Evolutionary conservation across 2,113 vertebrate species (phyloP).

Genomic region (Micronycteris hirsuta): DNA sequence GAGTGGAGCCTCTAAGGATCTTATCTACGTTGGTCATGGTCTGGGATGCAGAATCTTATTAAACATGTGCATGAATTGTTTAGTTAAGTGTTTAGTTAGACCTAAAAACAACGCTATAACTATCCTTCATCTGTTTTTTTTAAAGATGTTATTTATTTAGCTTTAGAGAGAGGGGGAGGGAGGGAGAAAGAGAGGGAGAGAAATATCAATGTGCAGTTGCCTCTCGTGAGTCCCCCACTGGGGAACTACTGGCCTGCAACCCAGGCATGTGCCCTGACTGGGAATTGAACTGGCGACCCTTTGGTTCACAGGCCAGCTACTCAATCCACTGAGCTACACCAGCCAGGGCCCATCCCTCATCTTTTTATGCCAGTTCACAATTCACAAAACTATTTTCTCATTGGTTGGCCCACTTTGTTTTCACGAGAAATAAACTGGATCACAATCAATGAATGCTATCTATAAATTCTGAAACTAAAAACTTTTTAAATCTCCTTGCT

Average conservation of each 20-base stretch:
- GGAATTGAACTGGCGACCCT: too few species aligned
- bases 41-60: background rate
- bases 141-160: too few species aligned
- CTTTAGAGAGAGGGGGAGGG: too few species aligned
- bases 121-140: background rate
- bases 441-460: background rate
- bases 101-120: background rate
- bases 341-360: background rate
- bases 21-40: background rate
- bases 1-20: background rate
- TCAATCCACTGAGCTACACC: too few species aligned
- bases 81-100: background rate
- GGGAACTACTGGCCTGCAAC: too few species aligned
- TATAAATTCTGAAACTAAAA: background rate
- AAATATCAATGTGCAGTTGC: too few species aligned
- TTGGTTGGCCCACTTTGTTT: background rate
- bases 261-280: too few species aligned
- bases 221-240: too few species aligned
- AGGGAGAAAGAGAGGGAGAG: too few species aligned
- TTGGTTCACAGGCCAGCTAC: too few species aligned
- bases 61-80: background rate
- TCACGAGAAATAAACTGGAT: background rate
- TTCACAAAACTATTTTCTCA: background rate
- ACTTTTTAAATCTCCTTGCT: background rate
- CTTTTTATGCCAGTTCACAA: background rate